Conservation (phyloP, 92 coral and sea anemone species). For the Epizoanthus scotinus region DNA sequence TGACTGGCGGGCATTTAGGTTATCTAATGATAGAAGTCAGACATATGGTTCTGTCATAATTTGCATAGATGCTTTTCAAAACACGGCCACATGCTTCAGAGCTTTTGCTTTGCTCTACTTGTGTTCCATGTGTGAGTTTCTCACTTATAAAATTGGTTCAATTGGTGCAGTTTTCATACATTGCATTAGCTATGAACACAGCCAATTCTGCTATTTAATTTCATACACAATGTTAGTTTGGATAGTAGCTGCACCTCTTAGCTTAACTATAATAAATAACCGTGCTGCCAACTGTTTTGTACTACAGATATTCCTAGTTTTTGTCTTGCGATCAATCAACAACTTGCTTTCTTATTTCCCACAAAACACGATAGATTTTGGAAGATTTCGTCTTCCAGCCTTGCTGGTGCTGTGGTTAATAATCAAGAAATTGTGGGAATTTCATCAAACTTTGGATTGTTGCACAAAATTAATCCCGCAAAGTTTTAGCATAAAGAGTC, state of each 20-base stretch:
- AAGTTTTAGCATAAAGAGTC: background rate
- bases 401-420: conserved; percentile 27
- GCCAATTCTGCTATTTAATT: background rate
- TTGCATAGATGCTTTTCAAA: conserved; percentile 36
- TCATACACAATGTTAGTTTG: background rate
- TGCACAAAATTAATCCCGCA: background rate
- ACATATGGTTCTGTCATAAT: conserved; percentile 37
- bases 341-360: background rate
- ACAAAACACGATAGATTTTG: conserved; percentile 13
- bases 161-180: background rate
- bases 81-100: conserved; percentile 21
- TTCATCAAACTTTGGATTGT: background rate
- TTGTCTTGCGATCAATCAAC: conserved; percentile 6
- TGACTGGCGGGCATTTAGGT: conserved; percentile 45
- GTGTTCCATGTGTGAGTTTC: conserved; percentile 24
- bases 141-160: background rate
- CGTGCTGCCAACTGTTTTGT: background rate
- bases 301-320: conserved; percentile 1
- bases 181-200: background rate
- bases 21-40: conserved; percentile 39
- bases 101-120: conserved; percentile 4
- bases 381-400: background rate
- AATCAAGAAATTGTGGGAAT: background rate
- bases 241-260: conserved; percentile 8
- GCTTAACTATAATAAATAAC: conserved; percentile 17